Conservation (phyloP, 2,888 invertebrate species). For the Dendrolimus pini region DNA sequence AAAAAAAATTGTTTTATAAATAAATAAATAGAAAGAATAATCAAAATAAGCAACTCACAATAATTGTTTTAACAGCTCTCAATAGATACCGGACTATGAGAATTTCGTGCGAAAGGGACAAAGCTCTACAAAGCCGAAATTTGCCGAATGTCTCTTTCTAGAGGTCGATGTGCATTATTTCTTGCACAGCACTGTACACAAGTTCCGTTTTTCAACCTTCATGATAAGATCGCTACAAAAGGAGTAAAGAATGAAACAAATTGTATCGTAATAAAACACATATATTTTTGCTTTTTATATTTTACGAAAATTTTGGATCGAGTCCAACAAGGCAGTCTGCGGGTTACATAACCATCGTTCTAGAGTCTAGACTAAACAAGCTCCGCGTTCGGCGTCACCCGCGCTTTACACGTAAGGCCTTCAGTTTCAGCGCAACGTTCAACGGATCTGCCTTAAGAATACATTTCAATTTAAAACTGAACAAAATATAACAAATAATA, state of each 20-base stretch:
- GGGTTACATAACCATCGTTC: constrained; percentile 35
- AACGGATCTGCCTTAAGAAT: constrained; percentile 36
- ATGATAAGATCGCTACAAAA: too few species aligned
- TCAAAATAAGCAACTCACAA: too few species aligned
- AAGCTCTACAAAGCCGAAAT: too few species aligned
- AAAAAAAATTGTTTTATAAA: too few species aligned
- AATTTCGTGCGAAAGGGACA: too few species aligned
- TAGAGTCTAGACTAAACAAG: constrained; percentile 35
- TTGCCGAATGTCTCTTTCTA: too few species aligned
- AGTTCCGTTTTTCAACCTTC: too few species aligned
- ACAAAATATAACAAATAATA: background rate
- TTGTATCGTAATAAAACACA: constrained; percentile 67
- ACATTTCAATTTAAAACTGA: background rate
- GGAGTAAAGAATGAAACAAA: constrained; percentile 41
- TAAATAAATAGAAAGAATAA: too few species aligned
- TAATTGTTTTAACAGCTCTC: too few species aligned
- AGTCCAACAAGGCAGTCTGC: constrained; percentile 65
- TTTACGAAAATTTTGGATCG: constrained; percentile 64
- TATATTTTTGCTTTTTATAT: constrained; percentile 69
- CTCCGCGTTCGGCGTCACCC: constrained; percentile 43
- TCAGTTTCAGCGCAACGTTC: constrained; percentile 28
- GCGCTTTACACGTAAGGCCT: constrained; percentile 46
- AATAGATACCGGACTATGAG: too few species aligned
- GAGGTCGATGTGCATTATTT: too few species aligned
- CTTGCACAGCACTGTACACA: too few species aligned